These are phyloP conservation scores for Lagopus leucura DNA, from an alignment of 2,113 vertebrate genomes.

Conservation along the genomic window DNA sequence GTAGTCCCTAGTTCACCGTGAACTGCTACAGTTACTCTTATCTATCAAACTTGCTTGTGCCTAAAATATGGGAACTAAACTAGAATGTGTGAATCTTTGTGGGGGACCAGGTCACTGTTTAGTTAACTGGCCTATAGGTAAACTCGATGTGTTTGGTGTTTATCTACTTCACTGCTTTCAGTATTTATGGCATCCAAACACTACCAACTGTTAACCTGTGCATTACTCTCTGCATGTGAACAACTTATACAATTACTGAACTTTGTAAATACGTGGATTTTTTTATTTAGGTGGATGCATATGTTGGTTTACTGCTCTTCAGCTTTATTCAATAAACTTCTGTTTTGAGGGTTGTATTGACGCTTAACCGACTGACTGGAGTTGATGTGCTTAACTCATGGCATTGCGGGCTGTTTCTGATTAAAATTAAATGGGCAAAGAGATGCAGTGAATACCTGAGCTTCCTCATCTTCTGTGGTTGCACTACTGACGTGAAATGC, in stretches of 20 bases:
- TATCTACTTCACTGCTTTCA: slow-evolving; percentile 74
- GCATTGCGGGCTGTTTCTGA: not conserved
- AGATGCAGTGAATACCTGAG: not conserved
- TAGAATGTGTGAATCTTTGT: slow-evolving; percentile 68
- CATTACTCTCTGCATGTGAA: slow-evolving; percentile 83
- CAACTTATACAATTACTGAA: slow-evolving; percentile 72
- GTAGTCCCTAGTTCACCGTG: slow-evolving; percentile 61
- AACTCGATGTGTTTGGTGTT: slow-evolving; percentile 72
- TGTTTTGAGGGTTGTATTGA: slow-evolving; percentile 81
- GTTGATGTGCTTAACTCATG: slow-evolving; percentile 50
- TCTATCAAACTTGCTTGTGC: slow-evolving; percentile 77
- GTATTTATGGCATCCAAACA: slow-evolving; percentile 74
- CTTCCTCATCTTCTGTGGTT: not conserved
- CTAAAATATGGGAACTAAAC: slow-evolving; percentile 72
- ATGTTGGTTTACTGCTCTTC: slow-evolving; percentile 80
- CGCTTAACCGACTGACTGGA: slow-evolving; percentile 64
- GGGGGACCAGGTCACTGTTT: slow-evolving; percentile 72
- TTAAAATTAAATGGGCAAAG: not conserved
- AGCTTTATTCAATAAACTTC: slow-evolving; percentile 84
- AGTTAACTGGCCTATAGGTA: slow-evolving; percentile 73
- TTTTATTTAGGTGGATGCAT: slow-evolving; percentile 84
- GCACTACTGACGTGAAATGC: not conserved
- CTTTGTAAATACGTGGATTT: slow-evolving; percentile 83
- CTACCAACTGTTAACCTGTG: slow-evolving; percentile 75
- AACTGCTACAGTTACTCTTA: slow-evolving; percentile 68